Percentiles rank a stretch among this genome's conserved stretches.
phyloP scores from a whole-genome alignment of 2,797 vertebrate genomes.

The Cephalopachus bancanus region DNA sequence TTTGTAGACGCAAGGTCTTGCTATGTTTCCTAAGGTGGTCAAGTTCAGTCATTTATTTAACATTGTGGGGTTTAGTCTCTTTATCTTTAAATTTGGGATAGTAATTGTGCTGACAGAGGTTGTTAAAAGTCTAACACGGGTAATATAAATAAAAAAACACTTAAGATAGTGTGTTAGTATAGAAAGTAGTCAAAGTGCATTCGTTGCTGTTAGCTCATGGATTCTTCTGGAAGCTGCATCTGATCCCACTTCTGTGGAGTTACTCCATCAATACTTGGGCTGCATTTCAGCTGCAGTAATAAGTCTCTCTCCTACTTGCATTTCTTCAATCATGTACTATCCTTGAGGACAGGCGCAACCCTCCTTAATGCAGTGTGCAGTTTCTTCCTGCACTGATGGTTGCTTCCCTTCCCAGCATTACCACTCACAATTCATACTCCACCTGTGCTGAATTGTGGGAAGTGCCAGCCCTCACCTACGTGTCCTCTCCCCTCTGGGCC shows the following conservation, averaged over 20 bases:
- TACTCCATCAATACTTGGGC: too few species aligned
- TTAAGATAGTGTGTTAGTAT: not conserved
- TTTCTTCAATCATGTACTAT: not conserved
- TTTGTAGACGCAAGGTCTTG: too few species aligned
- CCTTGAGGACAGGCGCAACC: accelerated
- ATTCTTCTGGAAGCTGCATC: not conserved
- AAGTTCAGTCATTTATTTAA: not conserved
- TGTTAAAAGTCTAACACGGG: not conserved
- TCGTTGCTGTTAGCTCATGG: too few species aligned
- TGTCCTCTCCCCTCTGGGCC: not conserved
- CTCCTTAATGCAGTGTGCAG: accelerated
- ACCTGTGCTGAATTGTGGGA: accelerated
- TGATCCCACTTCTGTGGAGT: too few species aligned
- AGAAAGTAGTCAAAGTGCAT: not conserved
- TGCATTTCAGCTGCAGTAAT: not conserved
- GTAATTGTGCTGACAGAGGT: not conserved
- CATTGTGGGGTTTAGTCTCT: not conserved
- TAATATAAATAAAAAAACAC: not conserved
- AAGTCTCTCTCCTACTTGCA: accelerated
- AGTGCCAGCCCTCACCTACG: too few species aligned
- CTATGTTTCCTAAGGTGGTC: too few species aligned
- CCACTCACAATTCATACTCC: not conserved
- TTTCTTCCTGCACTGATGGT: accelerated
- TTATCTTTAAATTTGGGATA: not conserved
- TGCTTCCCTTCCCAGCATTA: not conserved